Percentiles rank a stretch among this genome's conserved stretches.
phyloP scores from a whole-genome alignment of 1,140 invertebrate genomes.

The Caerostris extrusa region DNA sequence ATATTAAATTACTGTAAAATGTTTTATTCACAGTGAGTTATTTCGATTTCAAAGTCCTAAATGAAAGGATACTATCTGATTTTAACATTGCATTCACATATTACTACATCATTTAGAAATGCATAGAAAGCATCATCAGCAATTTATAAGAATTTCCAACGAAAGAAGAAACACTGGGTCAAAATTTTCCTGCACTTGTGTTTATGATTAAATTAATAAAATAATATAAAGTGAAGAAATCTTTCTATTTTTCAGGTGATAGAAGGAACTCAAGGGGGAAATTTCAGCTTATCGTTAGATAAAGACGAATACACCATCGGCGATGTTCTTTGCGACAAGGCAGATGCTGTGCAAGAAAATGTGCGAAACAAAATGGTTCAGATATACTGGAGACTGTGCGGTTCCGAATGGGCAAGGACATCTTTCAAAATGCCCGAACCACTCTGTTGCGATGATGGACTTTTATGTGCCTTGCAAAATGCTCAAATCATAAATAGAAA shows the following conservation, averaged over 20 bases:
- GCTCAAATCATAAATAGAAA: neutral
- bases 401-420: slow-evolving; percentile 30
- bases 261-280: slow-evolving; percentile 56
- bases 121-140: too few species aligned
- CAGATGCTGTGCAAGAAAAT: slow-evolving; percentile 67
- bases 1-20: too few species aligned
- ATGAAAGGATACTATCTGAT: too few species aligned
- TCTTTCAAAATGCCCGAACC: slow-evolving; percentile 63
- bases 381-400: slow-evolving; percentile 65
- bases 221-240: neutral
- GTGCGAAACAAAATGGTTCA: slow-evolving; percentile 54
- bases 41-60: too few species aligned
- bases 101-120: too few species aligned
- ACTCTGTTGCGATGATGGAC: slow-evolving; percentile 67
- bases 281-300: slow-evolving; percentile 46
- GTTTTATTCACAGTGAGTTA: too few species aligned
- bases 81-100: too few species aligned
- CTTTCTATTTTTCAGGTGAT: slow-evolving; percentile 14
- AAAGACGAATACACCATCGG: slow-evolving; percentile 65
- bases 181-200: too few species aligned
- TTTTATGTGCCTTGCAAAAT: slow-evolving; percentile 67
- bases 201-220: neutral
- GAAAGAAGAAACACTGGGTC: too few species aligned
- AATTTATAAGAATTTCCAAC: too few species aligned
- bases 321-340: slow-evolving; percentile 69